Base-by-base conservation (phyloP, 2,797 vertebrate species). In the Alectoris magna region DNA sequence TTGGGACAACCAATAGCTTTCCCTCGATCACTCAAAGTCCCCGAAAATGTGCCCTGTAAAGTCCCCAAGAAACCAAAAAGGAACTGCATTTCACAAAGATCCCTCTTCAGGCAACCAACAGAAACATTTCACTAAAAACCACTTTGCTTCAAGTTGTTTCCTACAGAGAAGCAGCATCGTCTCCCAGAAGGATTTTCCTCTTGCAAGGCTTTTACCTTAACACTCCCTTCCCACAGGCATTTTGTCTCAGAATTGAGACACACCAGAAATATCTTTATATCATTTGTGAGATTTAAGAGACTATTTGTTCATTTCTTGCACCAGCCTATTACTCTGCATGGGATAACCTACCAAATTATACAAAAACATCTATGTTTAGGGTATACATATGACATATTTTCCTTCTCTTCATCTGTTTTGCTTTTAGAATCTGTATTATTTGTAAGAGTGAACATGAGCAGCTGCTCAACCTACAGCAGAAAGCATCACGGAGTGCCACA, bases 101-200 rank as follows among this genome's bases (percentile, higher is more conserved):
- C 21, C 6, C 34, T 64, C 77, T 51, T 75, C 77, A 4, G 2
- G 29, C 5, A n/a, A 60, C 31, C 0, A 0, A 17, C n/a, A 73
- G 66, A 77, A 82, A 8, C 16, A 11, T 39, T 46, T 48, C 48
- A 6, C 82, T 74, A 16, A 48, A 73, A 79, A 10, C 0, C 69
- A 31, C 9, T 44, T 83, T 63, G 66, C 69, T 80, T 58, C 27
- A 3, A 77, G 85, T 76, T 67, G 16, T 68, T 91, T 80, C 29
- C 64, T 70, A 1, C 24, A 6, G 21, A 71, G 75, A 27, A 79
- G 56, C 69, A 64, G 36, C 43, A 34, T 75, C 76, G 51, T 84
- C 39, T 85, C 82, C 90, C 93, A 87, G 79, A 77, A 92, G 87
- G 69, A 64, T 44, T 91, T 94, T 93, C 38, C 72, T 46, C 75